Evolutionary conservation across 2,888 invertebrate genomes (phyloP).

Genomic region (Brachyptera risi): DNA sequence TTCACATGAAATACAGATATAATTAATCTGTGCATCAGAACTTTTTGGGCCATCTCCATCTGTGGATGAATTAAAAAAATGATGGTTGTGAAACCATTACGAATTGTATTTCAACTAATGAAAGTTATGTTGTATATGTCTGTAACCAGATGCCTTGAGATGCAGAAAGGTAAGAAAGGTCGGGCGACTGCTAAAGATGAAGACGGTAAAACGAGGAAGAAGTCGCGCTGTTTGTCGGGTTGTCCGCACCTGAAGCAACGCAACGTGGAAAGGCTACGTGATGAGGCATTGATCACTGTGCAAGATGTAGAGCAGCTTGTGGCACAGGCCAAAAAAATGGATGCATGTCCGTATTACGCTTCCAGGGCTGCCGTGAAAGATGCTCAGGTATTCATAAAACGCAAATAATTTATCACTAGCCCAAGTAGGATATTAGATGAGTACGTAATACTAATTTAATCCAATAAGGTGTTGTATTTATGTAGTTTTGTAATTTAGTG

Average conservation of each 20-base stretch:
- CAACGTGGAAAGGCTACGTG: conserved; percentile 60
- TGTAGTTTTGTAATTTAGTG: too few species aligned
- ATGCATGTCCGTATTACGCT: conserved; percentile 93
- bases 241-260: conserved; percentile 67
- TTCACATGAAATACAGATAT: too few species aligned
- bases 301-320: conserved; percentile 87
- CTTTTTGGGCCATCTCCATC: too few species aligned
- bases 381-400: conserved; percentile 73
- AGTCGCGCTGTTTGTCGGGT: conserved; percentile 51
- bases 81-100: too few species aligned
- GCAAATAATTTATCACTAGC: too few species aligned
- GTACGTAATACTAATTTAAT: too few species aligned
- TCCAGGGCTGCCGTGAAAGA: conserved; percentile 74
- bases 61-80: too few species aligned
- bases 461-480: too few species aligned
- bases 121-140: too few species aligned
- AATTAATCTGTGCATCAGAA: too few species aligned
- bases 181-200: conserved; percentile 54
- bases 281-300: conserved; percentile 62
- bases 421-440: too few species aligned
- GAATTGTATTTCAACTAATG: too few species aligned
- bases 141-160: conserved; percentile 72
- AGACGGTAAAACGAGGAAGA: conserved; percentile 61
- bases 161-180: conserved; percentile 63
- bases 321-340: conserved; percentile 58